Conservation (phyloP, 2,797 vertebrate species). For the Cossypha niveicapilla region DNA sequence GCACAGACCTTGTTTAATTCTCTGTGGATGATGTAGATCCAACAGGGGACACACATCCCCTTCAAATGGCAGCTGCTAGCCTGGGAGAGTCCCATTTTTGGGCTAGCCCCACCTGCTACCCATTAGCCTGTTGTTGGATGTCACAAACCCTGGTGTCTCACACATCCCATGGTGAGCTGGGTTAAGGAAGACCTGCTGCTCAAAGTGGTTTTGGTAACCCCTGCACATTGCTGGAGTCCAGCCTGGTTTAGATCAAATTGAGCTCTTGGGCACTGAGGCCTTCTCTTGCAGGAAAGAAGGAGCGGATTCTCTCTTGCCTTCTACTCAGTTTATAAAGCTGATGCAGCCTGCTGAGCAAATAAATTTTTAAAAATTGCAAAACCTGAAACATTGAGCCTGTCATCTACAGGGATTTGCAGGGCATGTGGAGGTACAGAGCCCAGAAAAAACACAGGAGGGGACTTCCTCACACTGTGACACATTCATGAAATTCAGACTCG, state of each 20-base stretch:
- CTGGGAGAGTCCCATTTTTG: fast-evolving
- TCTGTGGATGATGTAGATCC: fast-evolving
- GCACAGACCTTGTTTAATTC: background rate
- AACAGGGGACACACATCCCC: background rate
- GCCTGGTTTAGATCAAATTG: background rate
- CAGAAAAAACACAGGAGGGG: background rate
- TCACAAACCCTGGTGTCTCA: background rate
- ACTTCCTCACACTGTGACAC: background rate
- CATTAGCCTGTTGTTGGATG: background rate
- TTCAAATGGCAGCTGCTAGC: background rate
- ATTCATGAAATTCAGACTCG: fast-evolving
- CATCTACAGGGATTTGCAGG: background rate
- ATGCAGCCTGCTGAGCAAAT: background rate
- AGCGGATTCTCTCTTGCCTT: background rate
- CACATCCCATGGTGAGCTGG: background rate
- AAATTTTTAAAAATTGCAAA: background rate
- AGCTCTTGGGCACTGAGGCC: background rate
- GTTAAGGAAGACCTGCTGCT: background rate
- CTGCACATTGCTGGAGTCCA: fast-evolving
- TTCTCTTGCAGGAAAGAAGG: background rate
- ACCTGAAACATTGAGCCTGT: background rate
- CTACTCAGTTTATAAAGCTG: background rate
- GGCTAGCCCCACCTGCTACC: background rate
- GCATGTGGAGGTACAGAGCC: background rate
- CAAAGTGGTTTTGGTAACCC: background rate